A percentile compares a stretch with the other conserved stretches of the same genome.
Conservation (phyloP, 2,113 vertebrate genomes). For the Alligator mississippiensis region DNA sequence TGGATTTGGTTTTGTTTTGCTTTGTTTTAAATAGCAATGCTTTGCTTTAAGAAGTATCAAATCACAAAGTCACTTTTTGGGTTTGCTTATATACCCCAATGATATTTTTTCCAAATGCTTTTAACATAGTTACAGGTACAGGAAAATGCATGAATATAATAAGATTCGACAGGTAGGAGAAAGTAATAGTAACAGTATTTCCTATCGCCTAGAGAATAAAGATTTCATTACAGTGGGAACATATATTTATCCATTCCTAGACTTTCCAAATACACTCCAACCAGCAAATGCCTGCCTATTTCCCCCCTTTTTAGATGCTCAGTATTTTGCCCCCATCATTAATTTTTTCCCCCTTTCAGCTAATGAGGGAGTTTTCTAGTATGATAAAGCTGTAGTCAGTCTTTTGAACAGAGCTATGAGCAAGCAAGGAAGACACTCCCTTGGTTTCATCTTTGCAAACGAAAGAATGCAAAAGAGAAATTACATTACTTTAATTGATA, state of each 20-base stretch:
- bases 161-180: fast-evolving
- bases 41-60: not conserved
- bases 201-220: not conserved
- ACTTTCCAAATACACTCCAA: not conserved
- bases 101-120: not conserved
- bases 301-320: slow-evolving; percentile 1
- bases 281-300: not conserved
- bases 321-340: slow-evolving; percentile 71
- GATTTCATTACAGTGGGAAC: not conserved
- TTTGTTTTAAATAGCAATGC: not conserved
- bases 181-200: not conserved
- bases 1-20: no score
- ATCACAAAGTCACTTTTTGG: not conserved
- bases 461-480: slow-evolving; percentile 82
- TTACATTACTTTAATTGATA: slow-evolving; percentile 86
- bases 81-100: not conserved
- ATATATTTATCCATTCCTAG: not conserved
- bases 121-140: not conserved
- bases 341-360: slow-evolving; percentile 67
- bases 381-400: slow-evolving; percentile 43
- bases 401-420: slow-evolving; percentile 64
- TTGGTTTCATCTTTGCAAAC: slow-evolving; percentile 82
- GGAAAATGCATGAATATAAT: not conserved
- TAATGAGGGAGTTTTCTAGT: slow-evolving; percentile 69
- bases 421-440: slow-evolving; percentile 71